These are phyloP conservation scores for Cotesia typhae DNA, from an alignment of 1,140 invertebrate species.

Conservation along the genomic window DNA sequence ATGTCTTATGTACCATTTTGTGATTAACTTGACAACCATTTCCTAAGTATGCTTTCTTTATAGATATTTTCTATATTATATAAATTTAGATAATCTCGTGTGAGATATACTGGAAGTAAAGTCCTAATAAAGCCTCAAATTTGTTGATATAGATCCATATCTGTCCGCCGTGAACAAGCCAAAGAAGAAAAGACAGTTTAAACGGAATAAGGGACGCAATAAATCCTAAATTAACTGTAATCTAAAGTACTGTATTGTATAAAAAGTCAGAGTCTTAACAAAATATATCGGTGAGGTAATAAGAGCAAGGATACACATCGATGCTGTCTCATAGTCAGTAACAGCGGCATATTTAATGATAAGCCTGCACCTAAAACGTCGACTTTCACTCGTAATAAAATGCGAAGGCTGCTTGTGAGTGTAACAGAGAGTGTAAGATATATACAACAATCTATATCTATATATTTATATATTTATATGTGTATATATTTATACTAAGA, in stretches of 20 bases:
- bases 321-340: slow-evolving; percentile 17
- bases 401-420: slow-evolving; percentile 42
- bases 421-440: slow-evolving; percentile 10
- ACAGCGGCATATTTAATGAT: slow-evolving; percentile 43
- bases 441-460: too few species aligned
- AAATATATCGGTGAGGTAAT: slow-evolving; percentile 15
- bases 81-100: too few species aligned
- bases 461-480: too few species aligned
- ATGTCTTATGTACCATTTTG: background rate
- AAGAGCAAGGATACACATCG: background rate
- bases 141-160: too few species aligned
- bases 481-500: background rate
- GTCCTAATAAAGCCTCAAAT: too few species aligned
- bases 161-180: too few species aligned
- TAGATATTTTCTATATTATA: too few species aligned
- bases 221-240: background rate
- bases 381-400: slow-evolving; percentile 55
- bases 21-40: background rate
- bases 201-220: too few species aligned
- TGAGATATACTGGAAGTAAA: too few species aligned
- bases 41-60: background rate
- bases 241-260: too few species aligned
- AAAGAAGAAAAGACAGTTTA: too few species aligned
- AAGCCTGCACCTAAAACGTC: slow-evolving; percentile 45
- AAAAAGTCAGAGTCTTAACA: background rate